A percentile compares a stretch with the other conserved stretches of the same genome.
Conservation (phyloP, 2,113 vertebrate genomes). For the Oncorhynchus clarkii region DNA sequence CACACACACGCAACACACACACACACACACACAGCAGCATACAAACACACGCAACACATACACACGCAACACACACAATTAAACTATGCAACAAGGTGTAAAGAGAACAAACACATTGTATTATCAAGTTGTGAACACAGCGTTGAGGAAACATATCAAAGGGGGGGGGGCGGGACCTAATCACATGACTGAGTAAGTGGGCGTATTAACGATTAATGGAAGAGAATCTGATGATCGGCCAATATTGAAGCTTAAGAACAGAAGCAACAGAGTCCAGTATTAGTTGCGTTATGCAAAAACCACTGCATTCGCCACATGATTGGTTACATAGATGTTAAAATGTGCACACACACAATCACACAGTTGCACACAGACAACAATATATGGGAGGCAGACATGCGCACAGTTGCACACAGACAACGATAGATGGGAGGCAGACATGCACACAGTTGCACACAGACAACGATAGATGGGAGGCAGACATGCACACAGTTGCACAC, state of each 20-base stretch:
- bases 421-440: constrained; percentile 11
- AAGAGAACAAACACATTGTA: neutral
- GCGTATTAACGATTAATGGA: neutral
- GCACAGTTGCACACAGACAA: neutral
- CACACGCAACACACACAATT: constrained; percentile 6
- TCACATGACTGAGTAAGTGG: neutral
- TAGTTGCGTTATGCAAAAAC: too few species aligned
- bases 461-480: constrained; percentile 13
- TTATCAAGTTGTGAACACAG: neutral
- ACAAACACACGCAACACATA: neutral
- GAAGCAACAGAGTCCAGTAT: neutral
- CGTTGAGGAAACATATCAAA: neutral
- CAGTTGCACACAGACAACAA: constrained; percentile 5
- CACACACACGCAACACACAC: neutral
- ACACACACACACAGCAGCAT: neutral
- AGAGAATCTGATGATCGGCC: neutral
- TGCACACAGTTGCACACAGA: neutral
- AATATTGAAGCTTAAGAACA: neutral
- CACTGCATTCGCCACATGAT: too few species aligned
- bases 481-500: neutral
- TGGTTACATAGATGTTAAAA: neutral
- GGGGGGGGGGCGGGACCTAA: too few species aligned
- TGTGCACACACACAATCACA: constrained; percentile 21
- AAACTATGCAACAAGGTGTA: constrained; percentile 10
- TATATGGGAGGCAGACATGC: constrained; percentile 9